Percentiles rank a stretch among this genome's conserved stretches.
Evolutionary conservation across 2,113 vertebrate genomes (phyloP).

Genomic region (Theropithecus gelada): DNA sequence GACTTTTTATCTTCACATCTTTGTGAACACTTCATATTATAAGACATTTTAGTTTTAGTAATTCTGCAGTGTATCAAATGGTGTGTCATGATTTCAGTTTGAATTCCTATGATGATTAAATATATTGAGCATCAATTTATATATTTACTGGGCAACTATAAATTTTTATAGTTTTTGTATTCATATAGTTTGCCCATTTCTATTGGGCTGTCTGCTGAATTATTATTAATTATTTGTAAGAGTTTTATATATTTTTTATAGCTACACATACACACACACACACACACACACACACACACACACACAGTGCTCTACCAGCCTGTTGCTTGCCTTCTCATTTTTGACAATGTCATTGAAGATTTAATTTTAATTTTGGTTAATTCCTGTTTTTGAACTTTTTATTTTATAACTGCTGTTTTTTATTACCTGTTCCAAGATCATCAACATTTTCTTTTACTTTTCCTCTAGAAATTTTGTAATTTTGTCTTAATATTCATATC

Average conservation of each 20-base stretch:
- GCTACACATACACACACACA: not conserved
- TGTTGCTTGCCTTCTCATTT: not conserved
- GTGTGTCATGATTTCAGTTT: not conserved
- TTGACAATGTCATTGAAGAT: too few species aligned
- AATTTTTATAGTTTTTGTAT: not conserved
- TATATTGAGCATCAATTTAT: not conserved
- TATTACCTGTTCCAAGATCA: not conserved
- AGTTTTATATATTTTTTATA: not conserved
- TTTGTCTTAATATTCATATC: not conserved
- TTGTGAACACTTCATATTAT: not conserved
- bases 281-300: not conserved
- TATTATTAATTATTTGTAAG: not conserved
- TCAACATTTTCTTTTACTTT: not conserved
- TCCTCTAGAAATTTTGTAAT: not conserved
- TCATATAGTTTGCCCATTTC: not conserved
- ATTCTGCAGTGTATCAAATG: not conserved
- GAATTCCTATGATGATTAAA: not conserved
- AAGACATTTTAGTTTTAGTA: not conserved
- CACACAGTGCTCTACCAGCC: not conserved
- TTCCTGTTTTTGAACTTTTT: not conserved
- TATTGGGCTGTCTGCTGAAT: not conserved
- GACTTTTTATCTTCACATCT: not conserved
- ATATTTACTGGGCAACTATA: not conserved
- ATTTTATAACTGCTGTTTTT: not conserved
- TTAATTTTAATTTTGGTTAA: not conserved